Conservation (phyloP, 2,113 vertebrate genomes). For the Cyprinus carpio region DNA sequence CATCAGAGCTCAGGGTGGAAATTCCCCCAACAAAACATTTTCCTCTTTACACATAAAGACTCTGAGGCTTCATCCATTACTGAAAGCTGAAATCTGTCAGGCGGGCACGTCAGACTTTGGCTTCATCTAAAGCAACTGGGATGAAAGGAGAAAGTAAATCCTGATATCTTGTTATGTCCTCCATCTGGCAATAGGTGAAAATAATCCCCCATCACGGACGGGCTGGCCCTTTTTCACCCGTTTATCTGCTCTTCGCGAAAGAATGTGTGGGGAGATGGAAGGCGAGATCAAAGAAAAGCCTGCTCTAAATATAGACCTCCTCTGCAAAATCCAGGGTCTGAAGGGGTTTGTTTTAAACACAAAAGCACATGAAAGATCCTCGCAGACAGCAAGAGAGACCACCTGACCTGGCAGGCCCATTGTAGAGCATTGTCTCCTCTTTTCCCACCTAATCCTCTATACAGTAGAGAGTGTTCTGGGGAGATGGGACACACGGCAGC, state of each 20-base stretch:
- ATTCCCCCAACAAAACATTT: constrained; percentile 45
- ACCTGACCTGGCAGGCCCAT: constrained; percentile 40
- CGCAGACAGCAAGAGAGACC: constrained; percentile 62
- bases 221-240: constrained; percentile 48
- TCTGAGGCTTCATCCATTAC: constrained; percentile 45
- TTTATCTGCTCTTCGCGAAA: constrained; percentile 57
- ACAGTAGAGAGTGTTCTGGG: constrained; percentile 13
- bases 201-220: constrained; percentile 53
- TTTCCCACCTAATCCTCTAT: neutral
- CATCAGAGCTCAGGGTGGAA: constrained; percentile 25
- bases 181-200: constrained; percentile 59
- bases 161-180: constrained; percentile 54
- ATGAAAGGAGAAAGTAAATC: constrained; percentile 56
- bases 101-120: constrained; percentile 38
- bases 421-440: constrained; percentile 26
- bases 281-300: constrained; percentile 57
- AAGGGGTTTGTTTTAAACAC: constrained; percentile 67
- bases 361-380: constrained; percentile 71
- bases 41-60: constrained; percentile 44
- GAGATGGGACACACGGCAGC: neutral
- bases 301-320: constrained; percentile 51
- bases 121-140: constrained; percentile 43
- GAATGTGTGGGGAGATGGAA: constrained; percentile 54
- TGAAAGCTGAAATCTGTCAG: constrained; percentile 29
- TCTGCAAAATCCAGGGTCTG: constrained; percentile 48